A percentile compares a stretch with the other conserved stretches of the same genome.
phyloP scores from a whole-genome alignment of 2,888 invertebrate species.

The Drosophila pseudotalamancana region DNA sequence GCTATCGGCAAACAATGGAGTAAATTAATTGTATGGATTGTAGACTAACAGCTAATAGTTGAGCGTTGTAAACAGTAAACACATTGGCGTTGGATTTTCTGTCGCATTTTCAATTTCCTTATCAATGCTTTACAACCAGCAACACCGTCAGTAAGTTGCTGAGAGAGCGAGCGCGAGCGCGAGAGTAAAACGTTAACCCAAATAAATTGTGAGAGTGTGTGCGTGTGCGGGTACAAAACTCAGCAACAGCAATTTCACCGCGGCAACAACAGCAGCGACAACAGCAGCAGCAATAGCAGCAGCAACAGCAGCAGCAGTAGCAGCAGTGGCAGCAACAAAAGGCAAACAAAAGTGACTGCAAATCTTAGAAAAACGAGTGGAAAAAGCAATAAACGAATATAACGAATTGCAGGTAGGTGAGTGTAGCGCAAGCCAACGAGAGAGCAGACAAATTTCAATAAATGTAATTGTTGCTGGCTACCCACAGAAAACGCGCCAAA shows the following conservation, averaged over 20 bases:
- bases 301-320: slow-evolving; percentile 24
- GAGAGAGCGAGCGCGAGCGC: slow-evolving; percentile 15
- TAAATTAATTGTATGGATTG: background rate
- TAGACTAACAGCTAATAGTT: background rate
- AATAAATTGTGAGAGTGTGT: slow-evolving; percentile 31
- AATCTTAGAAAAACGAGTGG: slow-evolving; percentile 3
- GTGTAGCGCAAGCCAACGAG: background rate
- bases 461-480: slow-evolving; percentile 55
- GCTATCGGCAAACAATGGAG: background rate
- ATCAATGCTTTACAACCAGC: slow-evolving; percentile 30
- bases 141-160: slow-evolving; percentile 18
- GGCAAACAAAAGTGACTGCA: slow-evolving; percentile 1
- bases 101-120: slow-evolving; percentile 20
- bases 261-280: slow-evolving; percentile 45
- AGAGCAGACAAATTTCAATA: slow-evolving; percentile 16
- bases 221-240: slow-evolving; percentile 15
- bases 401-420: slow-evolving; percentile 39
- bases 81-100: background rate
- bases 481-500: slow-evolving; percentile 50
- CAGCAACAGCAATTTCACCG: slow-evolving; percentile 52
- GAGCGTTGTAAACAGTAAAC: background rate
- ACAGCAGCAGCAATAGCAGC: slow-evolving; percentile 30
- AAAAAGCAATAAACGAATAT: slow-evolving; percentile 27
- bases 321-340: slow-evolving; percentile 31
- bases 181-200: slow-evolving; percentile 34